Conservation (phyloP, 2,797 vertebrate species). For the Odontamblyopus rebecca region DNA sequence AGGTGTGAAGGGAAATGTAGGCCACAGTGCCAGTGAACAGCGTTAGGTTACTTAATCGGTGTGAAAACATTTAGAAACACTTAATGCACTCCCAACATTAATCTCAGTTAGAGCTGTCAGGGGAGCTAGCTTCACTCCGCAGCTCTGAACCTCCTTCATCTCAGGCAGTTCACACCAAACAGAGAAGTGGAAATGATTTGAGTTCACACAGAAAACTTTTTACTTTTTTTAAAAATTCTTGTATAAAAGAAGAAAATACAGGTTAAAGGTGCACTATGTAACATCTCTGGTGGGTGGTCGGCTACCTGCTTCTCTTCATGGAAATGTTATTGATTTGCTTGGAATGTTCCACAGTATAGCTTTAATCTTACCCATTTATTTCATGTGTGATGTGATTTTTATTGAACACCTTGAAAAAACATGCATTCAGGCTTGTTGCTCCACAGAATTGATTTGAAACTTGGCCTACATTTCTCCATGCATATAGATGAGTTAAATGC, state of each 20-base stretch:
- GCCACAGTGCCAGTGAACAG: slow-evolving; percentile 14
- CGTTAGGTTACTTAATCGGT: slow-evolving; percentile 18
- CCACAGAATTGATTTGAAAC: too few species aligned
- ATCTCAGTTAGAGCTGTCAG: slow-evolving; percentile 34
- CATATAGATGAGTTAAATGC: too few species aligned
- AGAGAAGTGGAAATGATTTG: background rate
- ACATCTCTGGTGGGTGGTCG: too few species aligned
- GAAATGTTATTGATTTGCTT: too few species aligned
- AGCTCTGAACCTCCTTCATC: slow-evolving; percentile 22
- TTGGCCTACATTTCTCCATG: too few species aligned
- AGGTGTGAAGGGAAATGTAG: slow-evolving; percentile 29
- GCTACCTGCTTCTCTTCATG: too few species aligned
- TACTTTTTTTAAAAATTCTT: too few species aligned
- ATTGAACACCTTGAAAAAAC: too few species aligned
- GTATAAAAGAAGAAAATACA: background rate
- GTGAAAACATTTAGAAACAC: slow-evolving; percentile 36
- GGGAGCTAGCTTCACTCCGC: slow-evolving; percentile 34
- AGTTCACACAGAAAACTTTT: background rate
- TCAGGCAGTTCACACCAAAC: background rate
- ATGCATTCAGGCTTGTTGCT: too few species aligned
- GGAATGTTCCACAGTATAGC: too few species aligned
- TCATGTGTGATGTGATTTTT: too few species aligned
- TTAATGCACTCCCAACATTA: slow-evolving; percentile 26
- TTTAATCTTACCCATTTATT: too few species aligned
- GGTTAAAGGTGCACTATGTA: background rate